Percentiles rank a stretch among this genome's conserved stretches.
Evolutionary conservation across 2,888 invertebrate genomes (phyloP).

Genomic region (Diaperis boleti): DNA sequence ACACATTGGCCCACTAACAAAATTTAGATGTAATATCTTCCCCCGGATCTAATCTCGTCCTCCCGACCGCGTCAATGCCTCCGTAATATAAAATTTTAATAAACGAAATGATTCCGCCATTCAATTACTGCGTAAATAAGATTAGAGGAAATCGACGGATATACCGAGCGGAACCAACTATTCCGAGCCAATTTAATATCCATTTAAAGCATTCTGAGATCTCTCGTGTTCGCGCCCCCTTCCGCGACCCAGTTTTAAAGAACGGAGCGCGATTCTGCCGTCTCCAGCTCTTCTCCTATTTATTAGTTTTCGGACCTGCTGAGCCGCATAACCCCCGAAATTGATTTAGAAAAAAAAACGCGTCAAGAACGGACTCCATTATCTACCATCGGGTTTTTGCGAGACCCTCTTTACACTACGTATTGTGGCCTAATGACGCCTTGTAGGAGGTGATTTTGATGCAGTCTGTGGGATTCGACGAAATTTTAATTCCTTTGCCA

Average conservation of each 20-base stretch:
- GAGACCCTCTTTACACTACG: not conserved
- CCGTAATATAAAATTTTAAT: conserved; percentile 44
- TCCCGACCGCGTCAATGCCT: no score
- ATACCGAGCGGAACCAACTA: conserved; percentile 53
- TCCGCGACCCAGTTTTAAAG: conserved; percentile 32
- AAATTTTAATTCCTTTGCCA: no score
- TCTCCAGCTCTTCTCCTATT: not conserved
- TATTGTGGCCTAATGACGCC: conserved; percentile 1
- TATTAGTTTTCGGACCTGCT: not conserved
- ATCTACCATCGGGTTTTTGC: conserved; percentile 10
- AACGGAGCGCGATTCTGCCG: conserved; percentile 11
- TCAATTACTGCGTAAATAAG: conserved; percentile 50
- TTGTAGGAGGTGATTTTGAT: not conserved
- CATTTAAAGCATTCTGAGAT: conserved; percentile 51
- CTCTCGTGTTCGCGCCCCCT: conserved; percentile 34
- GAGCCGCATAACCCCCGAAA: not conserved
- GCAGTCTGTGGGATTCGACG: conserved; percentile 3
- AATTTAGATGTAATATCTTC: no score
- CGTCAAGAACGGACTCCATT: conserved; percentile 5
- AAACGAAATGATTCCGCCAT: conserved; percentile 42
- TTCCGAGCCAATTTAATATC: conserved; percentile 59
- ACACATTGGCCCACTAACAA: no score
- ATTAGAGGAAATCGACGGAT: conserved; percentile 52
- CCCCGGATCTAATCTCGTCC: conserved; percentile 14
- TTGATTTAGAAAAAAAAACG: conserved; percentile 24